Evolutionary conservation across 2,888 invertebrate genomes (phyloP).

Genomic region (Andrena flavipes): DNA sequence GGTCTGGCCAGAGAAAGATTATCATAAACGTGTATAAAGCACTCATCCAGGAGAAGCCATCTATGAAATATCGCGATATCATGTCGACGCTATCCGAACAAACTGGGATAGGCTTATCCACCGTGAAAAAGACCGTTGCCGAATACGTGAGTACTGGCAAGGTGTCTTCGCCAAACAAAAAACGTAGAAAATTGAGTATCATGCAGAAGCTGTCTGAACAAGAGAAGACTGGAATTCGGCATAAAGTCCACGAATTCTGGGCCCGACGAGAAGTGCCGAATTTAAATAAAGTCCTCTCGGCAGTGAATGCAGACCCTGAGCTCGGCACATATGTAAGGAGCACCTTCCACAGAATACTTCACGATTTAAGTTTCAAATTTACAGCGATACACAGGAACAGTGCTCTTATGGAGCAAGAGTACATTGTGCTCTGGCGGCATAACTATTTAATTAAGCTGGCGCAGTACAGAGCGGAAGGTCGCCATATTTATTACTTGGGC

Average conservation of each 20-base stretch:
- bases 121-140: background rate
- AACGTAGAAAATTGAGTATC: background rate
- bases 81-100: background rate
- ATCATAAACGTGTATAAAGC: slow-evolving; percentile 5
- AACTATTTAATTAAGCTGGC: slow-evolving; percentile 4
- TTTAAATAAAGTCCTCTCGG: background rate
- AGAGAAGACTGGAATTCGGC: background rate
- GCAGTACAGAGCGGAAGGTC: slow-evolving; percentile 10
- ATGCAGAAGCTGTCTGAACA: background rate
- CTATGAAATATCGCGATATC: background rate
- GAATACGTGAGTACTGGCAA: background rate
- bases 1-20: background rate
- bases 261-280: slow-evolving; percentile 3
- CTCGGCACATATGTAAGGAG: background rate
- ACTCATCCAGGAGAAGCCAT: background rate
- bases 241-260: slow-evolving; percentile 8
- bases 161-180: background rate
- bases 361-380: background rate
- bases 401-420: slow-evolving; percentile 6
- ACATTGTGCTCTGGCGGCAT: slow-evolving; percentile 9
- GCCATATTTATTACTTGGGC: slow-evolving; percentile 17
- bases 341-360: background rate
- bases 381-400: background rate
- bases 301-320: background rate
- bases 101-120: background rate